Evolutionary conservation across 2,113 vertebrate species (phyloP).

Genomic region (Tauraco erythrolophus): DNA sequence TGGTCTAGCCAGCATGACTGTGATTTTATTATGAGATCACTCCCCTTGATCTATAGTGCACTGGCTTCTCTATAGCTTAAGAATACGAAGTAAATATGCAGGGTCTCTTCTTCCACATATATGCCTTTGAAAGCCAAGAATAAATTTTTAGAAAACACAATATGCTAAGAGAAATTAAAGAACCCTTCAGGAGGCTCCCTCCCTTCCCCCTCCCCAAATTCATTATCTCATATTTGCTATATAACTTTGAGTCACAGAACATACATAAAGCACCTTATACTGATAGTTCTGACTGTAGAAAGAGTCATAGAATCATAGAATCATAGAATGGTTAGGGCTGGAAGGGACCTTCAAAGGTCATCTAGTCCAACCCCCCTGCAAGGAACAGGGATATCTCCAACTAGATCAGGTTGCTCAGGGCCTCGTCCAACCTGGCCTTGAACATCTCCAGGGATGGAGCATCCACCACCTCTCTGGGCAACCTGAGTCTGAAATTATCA

Average conservation of each 20-base stretch:
- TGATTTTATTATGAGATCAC: background rate
- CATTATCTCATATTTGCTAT: background rate
- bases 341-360: too few relatives aligned
- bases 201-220: rapidly evolving
- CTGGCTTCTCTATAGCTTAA: background rate
- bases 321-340: too few relatives aligned
- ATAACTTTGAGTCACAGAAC: background rate
- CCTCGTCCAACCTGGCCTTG: too few relatives aligned
- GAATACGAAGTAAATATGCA: background rate
- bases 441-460: too few relatives aligned
- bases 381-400: too few relatives aligned
- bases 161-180: background rate
- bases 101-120: background rate
- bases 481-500: background rate
- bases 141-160: background rate
- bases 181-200: background rate
- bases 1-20: background rate
- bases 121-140: background rate
- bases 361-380: too few relatives aligned
- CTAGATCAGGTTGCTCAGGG: too few relatives aligned
- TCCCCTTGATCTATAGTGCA: background rate
- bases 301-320: too few relatives aligned
- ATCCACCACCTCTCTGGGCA: too few relatives aligned
- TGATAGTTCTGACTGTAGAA: background rate
- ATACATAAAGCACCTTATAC: background rate